phyloP scores from a whole-genome alignment of 2,888 invertebrate species.

The Galeopsomyia nigrocyanea region DNA sequence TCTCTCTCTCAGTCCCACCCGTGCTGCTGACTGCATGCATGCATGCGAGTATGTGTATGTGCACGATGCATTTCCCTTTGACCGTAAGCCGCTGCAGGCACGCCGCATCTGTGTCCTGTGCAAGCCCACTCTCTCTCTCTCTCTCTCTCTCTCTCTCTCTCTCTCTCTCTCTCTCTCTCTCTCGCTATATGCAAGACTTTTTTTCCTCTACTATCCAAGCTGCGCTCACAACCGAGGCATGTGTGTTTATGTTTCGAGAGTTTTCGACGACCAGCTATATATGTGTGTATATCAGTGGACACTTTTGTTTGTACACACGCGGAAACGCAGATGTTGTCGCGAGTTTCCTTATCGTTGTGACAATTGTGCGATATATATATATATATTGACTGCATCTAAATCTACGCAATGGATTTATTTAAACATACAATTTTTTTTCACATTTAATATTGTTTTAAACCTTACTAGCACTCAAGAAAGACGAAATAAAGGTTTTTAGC shows the following conservation, averaged over 20 bases:
- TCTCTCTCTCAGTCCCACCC: constrained; percentile 38
- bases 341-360: too few species aligned
- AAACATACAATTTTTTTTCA: too few species aligned
- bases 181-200: not conserved
- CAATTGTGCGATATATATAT: too few species aligned
- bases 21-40: constrained; percentile 10
- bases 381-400: too few species aligned
- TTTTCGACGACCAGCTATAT: too few species aligned
- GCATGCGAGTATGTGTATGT: constrained; percentile 8
- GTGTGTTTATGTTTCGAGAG: not conserved
- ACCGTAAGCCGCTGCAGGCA: constrained; percentile 42
- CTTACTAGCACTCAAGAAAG: too few species aligned
- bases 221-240: not conserved
- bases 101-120: constrained; percentile 2
- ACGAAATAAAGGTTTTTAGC: too few species aligned
- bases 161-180: not conserved
- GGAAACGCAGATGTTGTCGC: too few species aligned
- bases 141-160: not conserved
- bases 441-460: too few species aligned
- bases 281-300: too few species aligned
- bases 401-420: too few species aligned
- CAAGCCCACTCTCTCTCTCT: not conserved
- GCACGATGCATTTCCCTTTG: constrained; percentile 46
- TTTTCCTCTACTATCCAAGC: not conserved
- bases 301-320: too few species aligned